phyloP scores from a whole-genome alignment of 2,888 invertebrate genomes.

The Helleia helle region DNA sequence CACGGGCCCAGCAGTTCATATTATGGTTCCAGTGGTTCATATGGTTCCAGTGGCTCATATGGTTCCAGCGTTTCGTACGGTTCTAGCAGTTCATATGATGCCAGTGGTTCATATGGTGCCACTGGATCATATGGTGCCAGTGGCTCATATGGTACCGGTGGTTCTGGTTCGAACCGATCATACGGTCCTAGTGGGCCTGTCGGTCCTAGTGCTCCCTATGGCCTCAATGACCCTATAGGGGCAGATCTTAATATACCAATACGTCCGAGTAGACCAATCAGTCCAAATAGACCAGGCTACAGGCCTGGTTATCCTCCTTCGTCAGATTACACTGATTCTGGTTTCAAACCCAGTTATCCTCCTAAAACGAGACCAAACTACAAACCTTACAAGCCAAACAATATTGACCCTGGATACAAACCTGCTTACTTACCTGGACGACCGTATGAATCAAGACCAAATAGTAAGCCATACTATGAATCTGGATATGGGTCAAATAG shows the following conservation, averaged over 20 bases:
- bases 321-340: conserved; percentile 2
- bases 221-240: conserved; percentile 11
- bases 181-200: conserved; percentile 15
- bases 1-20: neutral
- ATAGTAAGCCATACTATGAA: conserved; percentile 1
- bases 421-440: neutral
- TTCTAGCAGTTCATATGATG: no score
- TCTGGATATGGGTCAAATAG: neutral
- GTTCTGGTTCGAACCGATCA: neutral
- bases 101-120: neutral
- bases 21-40: neutral
- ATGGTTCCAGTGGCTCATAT: conserved; percentile 10
- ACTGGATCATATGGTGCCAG: neutral
- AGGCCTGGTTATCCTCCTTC: conserved; percentile 19
- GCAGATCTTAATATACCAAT: no score
- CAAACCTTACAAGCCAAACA: neutral
- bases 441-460: neutral
- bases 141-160: neutral
- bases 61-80: conserved; percentile 11
- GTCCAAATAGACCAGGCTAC: conserved; percentile 15
- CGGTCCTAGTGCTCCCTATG: conserved; percentile 13
- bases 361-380: conserved; percentile 6
- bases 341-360: conserved; percentile 9
- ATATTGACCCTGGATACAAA: neutral
- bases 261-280: conserved; percentile 1